Percentiles rank a stretch among this genome's conserved stretches.
phyloP scores from a whole-genome alignment of 2,797 vertebrate genomes.

The Ictinia mississippiensis region DNA sequence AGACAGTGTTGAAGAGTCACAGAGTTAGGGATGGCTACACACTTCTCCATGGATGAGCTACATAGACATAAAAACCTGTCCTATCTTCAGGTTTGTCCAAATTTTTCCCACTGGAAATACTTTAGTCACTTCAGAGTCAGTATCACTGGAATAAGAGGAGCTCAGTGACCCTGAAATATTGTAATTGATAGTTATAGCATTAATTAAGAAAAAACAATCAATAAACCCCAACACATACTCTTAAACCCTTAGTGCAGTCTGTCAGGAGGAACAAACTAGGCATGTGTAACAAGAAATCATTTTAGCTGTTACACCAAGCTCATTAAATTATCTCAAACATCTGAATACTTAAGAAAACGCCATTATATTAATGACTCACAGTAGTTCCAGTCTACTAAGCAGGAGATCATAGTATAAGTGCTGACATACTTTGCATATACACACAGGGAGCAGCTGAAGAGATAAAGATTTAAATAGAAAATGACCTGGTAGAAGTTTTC shows the following conservation, averaged over 20 bases:
- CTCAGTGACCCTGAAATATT: background rate
- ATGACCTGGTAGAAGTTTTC: background rate
- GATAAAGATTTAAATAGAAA: constrained; percentile 15
- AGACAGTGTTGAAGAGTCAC: background rate
- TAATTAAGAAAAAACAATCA: background rate
- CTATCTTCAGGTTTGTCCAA: background rate
- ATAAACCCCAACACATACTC: background rate
- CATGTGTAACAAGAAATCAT: background rate
- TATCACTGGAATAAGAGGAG: background rate
- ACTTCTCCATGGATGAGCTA: background rate
- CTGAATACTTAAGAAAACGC: background rate
- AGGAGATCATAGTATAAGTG: background rate
- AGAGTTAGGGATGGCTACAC: background rate
- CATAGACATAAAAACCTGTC: background rate
- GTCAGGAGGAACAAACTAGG: background rate
- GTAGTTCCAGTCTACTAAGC: background rate
- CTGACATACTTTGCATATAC: background rate
- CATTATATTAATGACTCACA: background rate
- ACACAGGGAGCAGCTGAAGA: background rate
- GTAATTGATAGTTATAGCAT: background rate
- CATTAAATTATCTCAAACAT: background rate
- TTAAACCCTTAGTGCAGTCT: background rate
- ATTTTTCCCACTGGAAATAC: background rate
- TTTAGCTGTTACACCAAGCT: background rate
- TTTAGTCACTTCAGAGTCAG: background rate